Evolutionary conservation across 2,888 invertebrate genomes (phyloP).

Genomic region (Melieria crassipennis): DNA sequence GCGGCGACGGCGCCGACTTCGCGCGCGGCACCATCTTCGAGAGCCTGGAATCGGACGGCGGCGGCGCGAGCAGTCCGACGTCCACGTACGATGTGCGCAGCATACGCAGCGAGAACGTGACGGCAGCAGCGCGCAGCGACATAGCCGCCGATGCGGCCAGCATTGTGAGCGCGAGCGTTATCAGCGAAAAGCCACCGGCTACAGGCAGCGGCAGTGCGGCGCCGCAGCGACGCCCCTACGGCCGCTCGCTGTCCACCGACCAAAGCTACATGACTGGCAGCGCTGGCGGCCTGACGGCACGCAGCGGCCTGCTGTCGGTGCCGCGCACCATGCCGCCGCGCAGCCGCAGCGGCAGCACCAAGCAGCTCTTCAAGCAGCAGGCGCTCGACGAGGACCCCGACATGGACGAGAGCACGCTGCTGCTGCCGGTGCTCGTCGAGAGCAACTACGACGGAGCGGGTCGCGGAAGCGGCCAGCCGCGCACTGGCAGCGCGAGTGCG

Average conservation of each 20-base stretch:
- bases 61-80: constrained; percentile 55
- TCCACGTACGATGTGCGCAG: constrained; percentile 58
- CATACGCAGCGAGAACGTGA: constrained; percentile 59
- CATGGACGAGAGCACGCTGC: constrained; percentile 68
- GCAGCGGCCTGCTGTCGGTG: constrained; percentile 59
- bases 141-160: constrained; percentile 40
- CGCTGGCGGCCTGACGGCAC: constrained; percentile 29
- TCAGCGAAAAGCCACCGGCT: constrained; percentile 43
- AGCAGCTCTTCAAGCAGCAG: constrained; percentile 70
- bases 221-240: constrained; percentile 52
- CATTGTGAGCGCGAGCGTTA: constrained; percentile 43
- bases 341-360: constrained; percentile 68
- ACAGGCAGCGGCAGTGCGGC: constrained; percentile 37
- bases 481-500: constrained; percentile 10
- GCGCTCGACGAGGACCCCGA: constrained; percentile 69
- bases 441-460: constrained; percentile 33
- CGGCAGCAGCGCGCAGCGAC: constrained; percentile 36
- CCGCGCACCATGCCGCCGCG: constrained; percentile 65
- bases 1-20: constrained; percentile 58
- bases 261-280: constrained; percentile 50
- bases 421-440: constrained; percentile 58
- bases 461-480: constrained; percentile 23
- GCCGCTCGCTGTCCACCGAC: constrained; percentile 62
- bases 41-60: constrained; percentile 62
- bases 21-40: constrained; percentile 65